These are phyloP conservation scores for Ianthella basta DNA, from an alignment of 37 sponge, comb jelly and placozoan species.

Conservation along the genomic window DNA sequence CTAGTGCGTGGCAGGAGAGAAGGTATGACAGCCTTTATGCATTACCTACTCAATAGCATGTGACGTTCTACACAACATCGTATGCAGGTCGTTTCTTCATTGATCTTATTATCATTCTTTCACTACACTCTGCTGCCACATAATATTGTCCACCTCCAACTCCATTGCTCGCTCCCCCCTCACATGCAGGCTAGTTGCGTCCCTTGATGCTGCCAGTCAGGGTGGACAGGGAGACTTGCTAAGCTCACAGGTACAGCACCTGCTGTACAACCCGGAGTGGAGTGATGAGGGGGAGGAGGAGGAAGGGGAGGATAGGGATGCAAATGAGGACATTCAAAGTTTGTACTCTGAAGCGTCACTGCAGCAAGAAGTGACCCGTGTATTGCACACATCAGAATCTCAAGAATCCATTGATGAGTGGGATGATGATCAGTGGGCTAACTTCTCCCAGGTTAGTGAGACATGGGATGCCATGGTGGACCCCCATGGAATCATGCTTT, in stretches of 20 bases:
- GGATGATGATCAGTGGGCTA: slow-evolving; percentile 18
- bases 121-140: too few species aligned
- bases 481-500: slow-evolving; percentile 7
- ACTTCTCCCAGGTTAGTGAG: slow-evolving; percentile 15
- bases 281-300: slow-evolving; percentile 18
- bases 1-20: too few species aligned
- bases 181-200: too few species aligned
- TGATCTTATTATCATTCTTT: too few species aligned
- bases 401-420: background rate
- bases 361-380: slow-evolving; percentile 5
- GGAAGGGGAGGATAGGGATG: background rate
- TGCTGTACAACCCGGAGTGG: slow-evolving; percentile 23
- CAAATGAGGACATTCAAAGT: slow-evolving; percentile 7
- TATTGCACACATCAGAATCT: background rate
- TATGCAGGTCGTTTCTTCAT: too few species aligned
- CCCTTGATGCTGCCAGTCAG: background rate
- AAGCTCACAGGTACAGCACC: background rate
- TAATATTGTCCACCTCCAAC: too few species aligned
- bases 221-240: background rate
- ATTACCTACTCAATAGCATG: too few species aligned
- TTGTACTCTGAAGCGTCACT: slow-evolving; percentile 7
- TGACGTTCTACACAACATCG: too few species aligned
- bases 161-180: too few species aligned
- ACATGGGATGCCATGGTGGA: slow-evolving; percentile 32
- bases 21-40: too few species aligned